Percentiles rank a stretch among this genome's conserved stretches.
Conservation (phyloP, 2,797 vertebrate genomes). For the Epinephelus awoara region DNA sequence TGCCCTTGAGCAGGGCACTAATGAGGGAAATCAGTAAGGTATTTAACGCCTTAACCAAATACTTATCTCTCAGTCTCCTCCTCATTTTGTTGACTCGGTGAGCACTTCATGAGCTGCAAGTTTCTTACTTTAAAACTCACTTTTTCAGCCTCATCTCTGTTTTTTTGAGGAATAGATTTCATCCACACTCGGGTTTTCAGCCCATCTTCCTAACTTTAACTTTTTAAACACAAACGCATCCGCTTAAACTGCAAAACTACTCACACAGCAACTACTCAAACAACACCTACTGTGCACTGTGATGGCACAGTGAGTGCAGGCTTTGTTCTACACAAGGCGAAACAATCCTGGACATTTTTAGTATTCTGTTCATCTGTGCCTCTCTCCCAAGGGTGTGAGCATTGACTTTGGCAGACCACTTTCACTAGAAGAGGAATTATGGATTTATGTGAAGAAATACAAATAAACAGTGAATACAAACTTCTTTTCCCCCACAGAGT, state of each 20-base stretch:
- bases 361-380: slow-evolving; percentile 46
- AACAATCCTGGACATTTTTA: slow-evolving; percentile 42
- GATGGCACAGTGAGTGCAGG: slow-evolving; percentile 23
- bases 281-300: slow-evolving; percentile 17
- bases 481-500: background rate
- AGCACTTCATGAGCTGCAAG: background rate
- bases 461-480: slow-evolving; percentile 41
- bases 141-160: background rate
- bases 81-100: background rate
- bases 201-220: background rate
- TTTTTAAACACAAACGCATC: slow-evolving; percentile 21
- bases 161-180: background rate
- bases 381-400: slow-evolving; percentile 29
- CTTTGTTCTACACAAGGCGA: slow-evolving; percentile 34
- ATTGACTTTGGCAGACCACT: slow-evolving; percentile 41
- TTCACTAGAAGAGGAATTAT: slow-evolving; percentile 36
- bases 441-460: slow-evolving; percentile 42
- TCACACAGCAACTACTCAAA: slow-evolving; percentile 9
- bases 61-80: background rate
- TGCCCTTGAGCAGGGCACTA: slow-evolving; percentile 12
- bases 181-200: background rate
- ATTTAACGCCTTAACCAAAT: slow-evolving; percentile 11
- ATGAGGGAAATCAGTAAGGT: background rate
- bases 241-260: slow-evolving; percentile 1
- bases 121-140: background rate